Evolutionary conservation across 1,140 invertebrate genomes (phyloP).

Genomic region (Scaptomyza pallida): DNA sequence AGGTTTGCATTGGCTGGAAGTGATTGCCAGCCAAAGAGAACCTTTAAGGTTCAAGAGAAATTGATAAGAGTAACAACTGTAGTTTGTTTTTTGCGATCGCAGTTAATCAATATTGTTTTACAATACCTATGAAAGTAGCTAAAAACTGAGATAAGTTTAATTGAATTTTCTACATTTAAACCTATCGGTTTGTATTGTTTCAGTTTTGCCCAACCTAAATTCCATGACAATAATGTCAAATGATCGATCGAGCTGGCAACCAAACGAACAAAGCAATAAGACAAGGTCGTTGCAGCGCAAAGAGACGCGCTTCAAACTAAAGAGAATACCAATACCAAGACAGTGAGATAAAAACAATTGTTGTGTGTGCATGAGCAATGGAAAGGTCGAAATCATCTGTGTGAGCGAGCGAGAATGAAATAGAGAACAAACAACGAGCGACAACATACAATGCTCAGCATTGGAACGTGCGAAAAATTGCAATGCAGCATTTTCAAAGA

Average conservation of each 20-base stretch:
- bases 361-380: not conserved
- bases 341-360: constrained; percentile 22
- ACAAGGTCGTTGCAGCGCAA: constrained; percentile 65
- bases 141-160: constrained; percentile 54
- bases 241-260: constrained; percentile 57
- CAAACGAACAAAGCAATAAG: constrained; percentile 39
- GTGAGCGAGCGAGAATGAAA: constrained; percentile 6
- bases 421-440: constrained; percentile 14
- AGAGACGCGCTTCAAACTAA: constrained; percentile 27
- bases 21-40: constrained; percentile 48
- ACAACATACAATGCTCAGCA: constrained; percentile 9
- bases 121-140: constrained; percentile 35
- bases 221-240: constrained; percentile 74
- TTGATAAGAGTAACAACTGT: constrained; percentile 3
- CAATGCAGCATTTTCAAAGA: constrained; percentile 47
- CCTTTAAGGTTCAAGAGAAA: constrained; percentile 9
- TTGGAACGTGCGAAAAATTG: constrained; percentile 68
- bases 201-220: constrained; percentile 65
- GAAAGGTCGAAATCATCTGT: constrained; percentile 6
- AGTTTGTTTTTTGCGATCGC: constrained; percentile 6
- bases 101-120: constrained; percentile 37
- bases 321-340: constrained; percentile 4
- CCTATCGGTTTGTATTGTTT: constrained; percentile 51
- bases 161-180: constrained; percentile 49
- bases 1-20: constrained; percentile 32